phyloP scores from a whole-genome alignment of 2,797 vertebrate species.

The Poeciliopsis infans region DNA sequence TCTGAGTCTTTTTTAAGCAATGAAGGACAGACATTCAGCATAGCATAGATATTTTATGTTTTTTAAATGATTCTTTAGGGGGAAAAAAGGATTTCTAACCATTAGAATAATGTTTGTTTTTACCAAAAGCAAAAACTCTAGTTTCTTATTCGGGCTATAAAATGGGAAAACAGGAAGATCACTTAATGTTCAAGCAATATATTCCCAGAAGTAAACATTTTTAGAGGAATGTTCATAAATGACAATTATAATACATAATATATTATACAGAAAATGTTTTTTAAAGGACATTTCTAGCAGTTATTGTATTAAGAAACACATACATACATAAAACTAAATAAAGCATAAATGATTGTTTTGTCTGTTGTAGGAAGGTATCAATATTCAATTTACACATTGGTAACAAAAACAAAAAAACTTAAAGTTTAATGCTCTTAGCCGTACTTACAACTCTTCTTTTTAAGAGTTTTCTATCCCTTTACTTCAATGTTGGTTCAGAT shows the following conservation, averaged over 20 bases:
- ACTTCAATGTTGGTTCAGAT: slow-evolving; percentile 6
- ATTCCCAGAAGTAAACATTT: background rate
- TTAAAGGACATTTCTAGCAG: background rate
- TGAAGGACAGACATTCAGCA: background rate
- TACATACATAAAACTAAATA: background rate
- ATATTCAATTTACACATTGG: slow-evolving; percentile 29
- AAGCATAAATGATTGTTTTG: background rate
- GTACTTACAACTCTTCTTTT: background rate
- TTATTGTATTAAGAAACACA: background rate
- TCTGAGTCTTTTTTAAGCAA: background rate
- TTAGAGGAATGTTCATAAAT: background rate
- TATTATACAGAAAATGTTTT: background rate
- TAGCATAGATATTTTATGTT: background rate
- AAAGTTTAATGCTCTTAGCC: background rate
- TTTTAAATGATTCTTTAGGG: background rate
- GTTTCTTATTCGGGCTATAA: background rate
- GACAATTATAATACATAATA: background rate
- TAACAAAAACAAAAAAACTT: background rate
- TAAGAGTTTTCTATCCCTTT: background rate
- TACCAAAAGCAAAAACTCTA: background rate
- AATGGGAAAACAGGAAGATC: background rate
- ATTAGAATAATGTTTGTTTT: background rate
- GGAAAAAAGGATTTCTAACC: background rate
- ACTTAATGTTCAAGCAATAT: background rate
- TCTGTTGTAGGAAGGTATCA: background rate